These are phyloP conservation scores for Parascotia fuliginaria DNA, from an alignment of 2,888 invertebrate genomes.

Conservation along the genomic window DNA sequence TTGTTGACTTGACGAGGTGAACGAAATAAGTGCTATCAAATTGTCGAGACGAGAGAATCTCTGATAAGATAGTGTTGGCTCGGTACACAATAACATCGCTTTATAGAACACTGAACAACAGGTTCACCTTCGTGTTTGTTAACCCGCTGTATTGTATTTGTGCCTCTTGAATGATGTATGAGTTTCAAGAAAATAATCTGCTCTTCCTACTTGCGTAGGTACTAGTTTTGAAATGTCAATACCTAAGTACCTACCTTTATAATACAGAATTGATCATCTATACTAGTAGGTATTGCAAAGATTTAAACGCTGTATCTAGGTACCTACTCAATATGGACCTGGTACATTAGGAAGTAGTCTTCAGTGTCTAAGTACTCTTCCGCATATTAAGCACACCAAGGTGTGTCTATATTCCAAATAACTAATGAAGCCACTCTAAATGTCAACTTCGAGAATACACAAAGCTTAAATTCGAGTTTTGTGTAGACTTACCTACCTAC, in stretches of 20 bases:
- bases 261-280: neutral
- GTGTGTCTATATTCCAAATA: too few relatives aligned
- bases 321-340: too few relatives aligned
- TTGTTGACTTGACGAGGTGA: constrained; percentile 30
- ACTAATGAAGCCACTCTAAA: too few relatives aligned
- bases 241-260: neutral
- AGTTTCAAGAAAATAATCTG: constrained; percentile 1
- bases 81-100: constrained; percentile 24
- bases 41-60: constrained; percentile 30
- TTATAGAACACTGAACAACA: constrained; percentile 5
- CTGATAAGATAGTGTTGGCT: constrained; percentile 41
- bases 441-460: too few relatives aligned
- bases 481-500: too few relatives aligned
- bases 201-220: neutral
- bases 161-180: constrained; percentile 5
- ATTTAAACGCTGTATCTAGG: too few relatives aligned
- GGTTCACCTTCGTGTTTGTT: constrained; percentile 13
- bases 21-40: constrained; percentile 29
- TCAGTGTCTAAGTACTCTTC: too few relatives aligned
- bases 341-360: too few relatives aligned
- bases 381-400: too few relatives aligned
- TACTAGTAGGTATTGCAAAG: too few relatives aligned
- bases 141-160: neutral
- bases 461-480: too few relatives aligned
- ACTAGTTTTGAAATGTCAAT: neutral